Base-by-base conservation (phyloP, 2,888 invertebrate species). In the Eupeodes luniger region DNA sequence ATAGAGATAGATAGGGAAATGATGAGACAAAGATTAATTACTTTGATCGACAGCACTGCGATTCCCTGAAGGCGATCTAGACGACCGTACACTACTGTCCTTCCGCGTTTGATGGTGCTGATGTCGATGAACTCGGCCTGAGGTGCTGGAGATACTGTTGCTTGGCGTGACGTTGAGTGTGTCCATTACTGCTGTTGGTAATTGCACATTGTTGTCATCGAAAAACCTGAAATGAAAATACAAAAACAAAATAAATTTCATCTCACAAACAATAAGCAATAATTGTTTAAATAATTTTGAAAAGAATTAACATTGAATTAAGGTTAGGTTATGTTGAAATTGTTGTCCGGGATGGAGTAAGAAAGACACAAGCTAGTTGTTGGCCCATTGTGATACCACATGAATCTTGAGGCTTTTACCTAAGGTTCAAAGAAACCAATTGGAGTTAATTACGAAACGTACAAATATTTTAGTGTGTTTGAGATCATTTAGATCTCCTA, bases 51-150 rank as follows among this genome's bases (percentile, higher is more conserved):
- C 79, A 84, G 90, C 91, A 84, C 91, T 92, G 81, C 93, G 91
- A 86, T 91, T 92, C 79, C 92, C 91, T 74, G 93, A 93, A 81
- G 93, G 92, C 27, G 93, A 93, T 91, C 93, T 92, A 89, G 93
- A 93, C 86, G 92, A 90, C 81, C 93, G 91, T 74, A 92, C 90
- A 78, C 88, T 90, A 76, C 72, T 89, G 80, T 84, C 85, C 51
- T 88, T 85, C 12, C 81, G 81, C 75, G 84, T 85, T 89, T 78
- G 87, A 19, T 92, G 80, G 88, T 90, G 83, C 86, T 92, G 90
- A 85, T 90, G 87, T 51, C 81, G 81, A 59, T 78, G 77, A 44
- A 69, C 78, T 59, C 88, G 81, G 61, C 55, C 44, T 74, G 84
- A 69, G 62, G 44, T 77, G 74, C 78, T 88, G 64, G 85, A 89